Evolutionary conservation across 2,113 vertebrate genomes (phyloP), one percentile per base, ranked within the genome.

Genomic region (Atlantisia rogersi): DNA sequence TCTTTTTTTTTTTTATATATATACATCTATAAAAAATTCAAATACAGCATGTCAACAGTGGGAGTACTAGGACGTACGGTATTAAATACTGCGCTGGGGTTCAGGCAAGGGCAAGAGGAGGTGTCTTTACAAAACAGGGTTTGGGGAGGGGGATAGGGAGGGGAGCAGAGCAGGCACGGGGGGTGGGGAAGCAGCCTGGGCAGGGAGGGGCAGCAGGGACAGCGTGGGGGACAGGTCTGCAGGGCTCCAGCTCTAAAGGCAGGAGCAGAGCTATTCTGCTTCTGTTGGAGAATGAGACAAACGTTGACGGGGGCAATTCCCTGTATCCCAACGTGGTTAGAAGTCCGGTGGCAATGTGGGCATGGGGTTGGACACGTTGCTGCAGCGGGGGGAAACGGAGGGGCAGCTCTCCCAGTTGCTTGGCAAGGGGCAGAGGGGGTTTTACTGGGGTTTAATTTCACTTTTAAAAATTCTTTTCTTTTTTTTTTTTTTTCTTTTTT

Each of bases 1-100:
- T 86, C 1, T 60, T 88, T 81, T 90, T 65, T 48, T 95, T 94
- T 96, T 95, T 90, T 86, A 83, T 97, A 96, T 98, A 97, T 97
- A 97, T 96, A 97, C 97, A 97, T 97, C 97, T 97, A 97, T 98
- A 98, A 98, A 98, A 98, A 98, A 97, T 97, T 97, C 95, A 97
- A 96, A 97, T 97, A 97, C 96, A 96, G 97, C 92, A 89, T 97
- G 95, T 95, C 82, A 95, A 94, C 86, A 93, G 94, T 94, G 91
- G 96, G 96, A 96, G 88, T 97, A 97, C 94, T 93, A 93, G 96
- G 97, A 96, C 74, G 71, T 88, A 95, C 18, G 92, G 93, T 96
- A 96, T 97, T 97, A 97, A 98, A 98, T 97, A 97, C 96, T 97
- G 96, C 96, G 69, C 86, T 94, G 78, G 92, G 88, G 75, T 94